Evolutionary conservation across 2,888 invertebrate genomes (phyloP), one percentile per base, ranked within the genome.

Genomic region (Cataglyphis rosenhaueri): DNA sequence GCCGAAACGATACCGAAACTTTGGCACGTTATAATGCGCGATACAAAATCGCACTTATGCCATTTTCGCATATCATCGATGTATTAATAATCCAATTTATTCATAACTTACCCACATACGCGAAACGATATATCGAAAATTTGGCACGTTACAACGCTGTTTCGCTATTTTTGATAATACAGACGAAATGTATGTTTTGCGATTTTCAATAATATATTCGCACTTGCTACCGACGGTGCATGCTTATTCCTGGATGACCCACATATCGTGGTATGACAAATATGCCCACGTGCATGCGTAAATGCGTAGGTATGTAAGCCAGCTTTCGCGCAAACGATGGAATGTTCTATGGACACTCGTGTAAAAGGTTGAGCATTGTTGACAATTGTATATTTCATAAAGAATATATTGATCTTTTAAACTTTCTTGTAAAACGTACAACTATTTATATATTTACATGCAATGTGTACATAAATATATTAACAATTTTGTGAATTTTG

Each of bases 201-300:
- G 41, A 48, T 48, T 74, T 62, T 74, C 62, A 15, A 44, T 74
- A 71, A 38, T 38, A 57, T 21, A 55, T 21, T 70, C 48, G 15
- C 48, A n/a, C 29, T 38, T 44, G 18, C 35, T 35, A 65, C 35
- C 12, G 15, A 18, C n/a, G 29, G 29, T 70, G 35, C 21, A 44
- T 35, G 52, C 48, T 38, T 66, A 68, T 76, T 57, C 32, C 62
- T 61, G 18, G n/a, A 57, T 82, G 76, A 82, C 78, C 85, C 62
- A 85, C 82, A 85, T 85, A 38, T 12, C 64, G 15, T n/a, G 32
- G 25, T 29, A 48, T 41, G 64, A 64, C 52, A 32, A 55, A 71
- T 48, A 21, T 32, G 25, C 32, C 61, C 18, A 55, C 25, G 12
- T 71, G 29, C 52, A 9, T 35, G 41, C 52, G 52, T 71, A 38